phyloP scores from a whole-genome alignment of 2,113 vertebrate genomes.

The Oxyruncus cristatus region DNA sequence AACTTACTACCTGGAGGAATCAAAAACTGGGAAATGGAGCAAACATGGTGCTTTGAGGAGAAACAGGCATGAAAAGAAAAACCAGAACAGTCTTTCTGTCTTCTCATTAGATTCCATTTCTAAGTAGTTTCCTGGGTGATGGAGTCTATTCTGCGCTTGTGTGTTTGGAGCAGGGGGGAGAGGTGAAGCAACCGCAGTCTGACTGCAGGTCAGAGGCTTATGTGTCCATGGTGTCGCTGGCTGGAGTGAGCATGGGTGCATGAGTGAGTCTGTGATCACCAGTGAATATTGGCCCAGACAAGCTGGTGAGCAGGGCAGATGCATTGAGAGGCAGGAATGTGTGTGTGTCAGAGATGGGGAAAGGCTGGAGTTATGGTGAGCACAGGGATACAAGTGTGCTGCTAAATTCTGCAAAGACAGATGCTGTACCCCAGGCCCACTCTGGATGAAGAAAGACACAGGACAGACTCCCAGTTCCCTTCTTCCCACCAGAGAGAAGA shows the following conservation, averaged over 20 bases:
- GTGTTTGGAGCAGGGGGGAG: neutral
- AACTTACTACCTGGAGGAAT: neutral
- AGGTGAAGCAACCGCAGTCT: neutral
- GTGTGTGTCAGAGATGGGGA: neutral
- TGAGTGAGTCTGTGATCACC: neutral
- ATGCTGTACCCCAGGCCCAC: rapidly evolving
- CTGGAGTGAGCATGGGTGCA: rapidly evolving
- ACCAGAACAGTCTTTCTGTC: neutral
- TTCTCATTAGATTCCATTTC: neutral
- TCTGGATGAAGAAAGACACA: neutral
- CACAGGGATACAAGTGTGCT: neutral
- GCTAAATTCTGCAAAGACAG: neutral
- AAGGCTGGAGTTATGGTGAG: neutral
- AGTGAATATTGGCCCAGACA: rapidly evolving
- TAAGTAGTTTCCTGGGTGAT: neutral
- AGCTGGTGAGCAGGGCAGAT: rapidly evolving
- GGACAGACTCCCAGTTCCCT: neutral
- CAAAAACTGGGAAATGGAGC: neutral
- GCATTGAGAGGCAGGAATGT: neutral
- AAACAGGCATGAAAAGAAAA: neutral
- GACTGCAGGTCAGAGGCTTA: neutral
- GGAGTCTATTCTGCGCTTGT: rapidly evolving
- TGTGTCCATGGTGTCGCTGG: rapidly evolving
- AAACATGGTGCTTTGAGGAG: rapidly evolving
- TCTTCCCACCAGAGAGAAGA: neutral